A percentile compares a stretch with the other conserved stretches of the same genome.
phyloP scores from a whole-genome alignment of 1,140 invertebrate genomes.

The Aphaenogaster ashmeadi region DNA sequence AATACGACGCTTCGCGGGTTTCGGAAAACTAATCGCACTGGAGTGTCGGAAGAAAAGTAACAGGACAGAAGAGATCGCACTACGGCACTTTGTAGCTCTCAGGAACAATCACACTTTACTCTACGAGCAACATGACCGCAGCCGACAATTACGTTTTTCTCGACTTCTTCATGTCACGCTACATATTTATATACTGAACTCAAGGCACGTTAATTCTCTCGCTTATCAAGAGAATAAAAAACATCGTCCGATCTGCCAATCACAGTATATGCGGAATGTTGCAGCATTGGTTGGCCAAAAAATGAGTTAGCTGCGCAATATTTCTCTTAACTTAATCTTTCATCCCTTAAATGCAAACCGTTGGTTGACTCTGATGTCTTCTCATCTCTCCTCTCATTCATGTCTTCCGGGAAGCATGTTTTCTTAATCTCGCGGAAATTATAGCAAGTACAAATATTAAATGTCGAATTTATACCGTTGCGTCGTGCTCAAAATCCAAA shows the following conservation, averaged over 20 bases:
- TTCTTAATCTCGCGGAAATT: neutral
- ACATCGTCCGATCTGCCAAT: neutral
- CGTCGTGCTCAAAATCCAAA: slow-evolving; percentile 13
- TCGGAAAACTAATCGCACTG: neutral
- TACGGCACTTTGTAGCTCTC: neutral
- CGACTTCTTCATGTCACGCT: neutral
- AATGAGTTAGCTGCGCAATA: neutral
- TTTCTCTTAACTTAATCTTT: slow-evolving; percentile 9
- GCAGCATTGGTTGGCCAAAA: neutral
- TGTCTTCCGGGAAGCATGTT: neutral
- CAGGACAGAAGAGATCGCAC: neutral
- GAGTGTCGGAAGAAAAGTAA: slow-evolving; percentile 15
- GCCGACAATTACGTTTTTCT: slow-evolving; percentile 4
- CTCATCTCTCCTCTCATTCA: neutral
- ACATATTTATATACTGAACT: slow-evolving; percentile 1
- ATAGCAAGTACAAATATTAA: neutral
- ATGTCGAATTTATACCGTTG: neutral
- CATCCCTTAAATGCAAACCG: neutral
- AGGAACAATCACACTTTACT: neutral
- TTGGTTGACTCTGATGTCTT: neutral
- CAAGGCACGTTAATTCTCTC: slow-evolving; percentile 35
- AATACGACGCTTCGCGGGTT: neutral
- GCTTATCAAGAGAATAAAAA: slow-evolving; percentile 35
- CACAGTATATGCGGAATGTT: neutral
- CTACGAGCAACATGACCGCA: neutral